A percentile compares a stretch with the other conserved stretches of the same genome.
phyloP scores from a whole-genome alignment of 1,140 invertebrate species.

The Caenorhabditis inopinata region DNA sequence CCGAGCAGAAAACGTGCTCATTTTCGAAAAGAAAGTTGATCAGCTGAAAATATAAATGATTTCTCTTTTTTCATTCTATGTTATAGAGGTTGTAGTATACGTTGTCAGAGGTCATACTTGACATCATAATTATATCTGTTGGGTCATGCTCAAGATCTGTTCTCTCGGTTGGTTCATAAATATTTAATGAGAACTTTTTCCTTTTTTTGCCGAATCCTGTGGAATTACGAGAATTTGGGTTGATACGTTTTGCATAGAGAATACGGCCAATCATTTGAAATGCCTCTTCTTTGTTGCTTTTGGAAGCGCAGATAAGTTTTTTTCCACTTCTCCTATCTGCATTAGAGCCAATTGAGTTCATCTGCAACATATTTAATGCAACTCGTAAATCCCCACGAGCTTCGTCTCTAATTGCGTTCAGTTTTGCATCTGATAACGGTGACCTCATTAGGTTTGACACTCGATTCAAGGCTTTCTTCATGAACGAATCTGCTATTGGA shows the following conservation, averaged over 20 bases:
- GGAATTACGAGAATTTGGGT: neutral
- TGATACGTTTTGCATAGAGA: slow-evolving; percentile 10
- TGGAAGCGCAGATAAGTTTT: neutral
- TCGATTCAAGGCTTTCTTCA: neutral
- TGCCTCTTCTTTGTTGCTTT: neutral
- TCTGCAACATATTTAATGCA: slow-evolving; percentile 13
- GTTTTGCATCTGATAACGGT: neutral
- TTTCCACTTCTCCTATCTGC: neutral
- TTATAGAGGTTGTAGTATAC: no score
- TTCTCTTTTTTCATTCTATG: no score
- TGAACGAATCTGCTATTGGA: neutral
- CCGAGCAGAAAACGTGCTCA: neutral
- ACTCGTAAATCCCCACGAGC: neutral
- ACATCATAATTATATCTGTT: neutral
- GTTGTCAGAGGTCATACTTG: neutral
- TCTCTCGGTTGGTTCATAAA: neutral
- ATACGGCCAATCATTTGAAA: slow-evolving; percentile 7
- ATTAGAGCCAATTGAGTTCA: neutral
- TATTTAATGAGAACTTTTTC: no score
- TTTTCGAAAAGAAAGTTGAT: neutral
- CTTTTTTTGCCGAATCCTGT: neutral
- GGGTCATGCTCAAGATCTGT: slow-evolving; percentile 9
- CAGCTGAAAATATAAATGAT: neutral
- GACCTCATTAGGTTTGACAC: neutral
- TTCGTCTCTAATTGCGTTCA: neutral